phyloP scores from a whole-genome alignment of 2,113 vertebrate species.

The Hippocampus zosterae region DNA sequence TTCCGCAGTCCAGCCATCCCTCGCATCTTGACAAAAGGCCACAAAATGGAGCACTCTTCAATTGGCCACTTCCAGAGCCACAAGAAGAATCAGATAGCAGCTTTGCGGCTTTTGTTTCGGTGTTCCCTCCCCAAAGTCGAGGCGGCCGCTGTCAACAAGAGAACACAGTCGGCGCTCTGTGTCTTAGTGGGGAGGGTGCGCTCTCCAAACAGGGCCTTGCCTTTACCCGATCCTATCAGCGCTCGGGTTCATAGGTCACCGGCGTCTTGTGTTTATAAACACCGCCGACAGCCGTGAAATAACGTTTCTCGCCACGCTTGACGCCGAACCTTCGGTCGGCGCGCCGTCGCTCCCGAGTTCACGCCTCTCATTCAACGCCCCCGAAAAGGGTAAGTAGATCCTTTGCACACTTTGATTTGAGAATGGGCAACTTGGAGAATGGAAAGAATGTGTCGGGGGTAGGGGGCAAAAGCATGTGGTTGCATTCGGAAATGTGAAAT shows the following conservation, averaged over 20 bases:
- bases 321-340: slow-evolving; percentile 32
- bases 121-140: slow-evolving; percentile 33
- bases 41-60: no score
- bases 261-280: slow-evolving; percentile 70
- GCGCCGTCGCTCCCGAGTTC: slow-evolving; percentile 29
- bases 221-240: slow-evolving; percentile 56
- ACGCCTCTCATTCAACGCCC: slow-evolving; percentile 23
- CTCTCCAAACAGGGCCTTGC: slow-evolving; percentile 46
- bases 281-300: slow-evolving; percentile 37
- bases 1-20: no score
- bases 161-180: slow-evolving; percentile 35
- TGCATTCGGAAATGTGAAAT: no score
- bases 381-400: slow-evolving; percentile 54
- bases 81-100: background rate
- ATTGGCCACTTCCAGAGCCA: no score
- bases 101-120: background rate
- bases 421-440: no score
- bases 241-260: slow-evolving; percentile 72
- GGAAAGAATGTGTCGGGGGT: background rate
- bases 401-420: background rate
- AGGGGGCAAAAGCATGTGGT: no score
- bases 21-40: background rate
- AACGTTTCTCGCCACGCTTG: slow-evolving; percentile 44
- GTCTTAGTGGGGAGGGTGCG: slow-evolving; percentile 38
- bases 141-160: slow-evolving; percentile 53